Percentiles rank a stretch among this genome's conserved stretches.
These are phyloP conservation scores for Coracopsis vasa DNA, from an alignment of 2,113 vertebrate genomes.

Conservation along the genomic window DNA sequence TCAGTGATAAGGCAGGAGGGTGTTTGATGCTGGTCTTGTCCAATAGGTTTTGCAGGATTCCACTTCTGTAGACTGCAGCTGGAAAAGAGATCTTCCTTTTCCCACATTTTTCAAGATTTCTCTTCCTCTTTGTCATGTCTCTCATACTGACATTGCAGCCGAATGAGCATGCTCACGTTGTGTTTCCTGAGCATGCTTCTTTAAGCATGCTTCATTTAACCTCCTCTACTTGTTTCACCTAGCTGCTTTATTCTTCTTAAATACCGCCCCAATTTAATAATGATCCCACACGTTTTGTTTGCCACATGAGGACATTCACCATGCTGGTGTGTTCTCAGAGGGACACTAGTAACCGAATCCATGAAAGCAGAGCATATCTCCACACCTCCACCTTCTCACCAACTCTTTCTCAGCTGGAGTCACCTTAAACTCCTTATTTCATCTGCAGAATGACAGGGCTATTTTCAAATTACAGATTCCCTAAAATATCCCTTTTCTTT, in stretches of 20 bases:
- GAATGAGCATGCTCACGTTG: neutral
- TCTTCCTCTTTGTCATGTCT: neutral
- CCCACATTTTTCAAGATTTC: neutral
- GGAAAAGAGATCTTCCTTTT: neutral
- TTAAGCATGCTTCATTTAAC: neutral
- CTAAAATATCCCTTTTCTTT: constrained; percentile 7
- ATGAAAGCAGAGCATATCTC: neutral
- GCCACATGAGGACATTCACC: neutral
- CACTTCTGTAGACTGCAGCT: neutral
- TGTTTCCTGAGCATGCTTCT: neutral
- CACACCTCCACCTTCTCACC: neutral
- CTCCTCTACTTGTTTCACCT: neutral
- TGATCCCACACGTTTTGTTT: neutral
- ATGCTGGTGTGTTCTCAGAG: fast-evolving
- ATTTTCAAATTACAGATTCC: neutral
- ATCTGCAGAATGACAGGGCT: neutral
- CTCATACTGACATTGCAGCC: neutral
- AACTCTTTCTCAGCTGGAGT: neutral
- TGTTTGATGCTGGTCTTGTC: neutral
- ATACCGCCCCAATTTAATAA: neutral
- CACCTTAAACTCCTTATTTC: neutral
- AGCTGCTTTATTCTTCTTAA: neutral
- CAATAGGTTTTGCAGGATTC: neutral
- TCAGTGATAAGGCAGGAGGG: neutral
- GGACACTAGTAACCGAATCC: neutral